Evolutionary conservation across 2,797 vertebrate species (phyloP).

Genomic region (Ctenopoma multispine): DNA sequence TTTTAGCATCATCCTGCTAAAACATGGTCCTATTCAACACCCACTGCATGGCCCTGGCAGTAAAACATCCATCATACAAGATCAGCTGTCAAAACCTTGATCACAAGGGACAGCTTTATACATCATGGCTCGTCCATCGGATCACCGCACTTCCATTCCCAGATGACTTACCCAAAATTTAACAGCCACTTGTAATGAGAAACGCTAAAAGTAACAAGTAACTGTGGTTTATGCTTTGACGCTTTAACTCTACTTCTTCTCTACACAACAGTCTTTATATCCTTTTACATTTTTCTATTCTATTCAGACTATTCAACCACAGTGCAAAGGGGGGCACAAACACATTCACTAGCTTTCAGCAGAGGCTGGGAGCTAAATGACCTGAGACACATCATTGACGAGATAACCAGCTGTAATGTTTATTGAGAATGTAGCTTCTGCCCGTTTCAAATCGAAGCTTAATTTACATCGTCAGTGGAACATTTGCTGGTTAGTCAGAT

Average conservation of each 20-base stretch:
- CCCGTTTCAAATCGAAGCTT: slow-evolving; percentile 43
- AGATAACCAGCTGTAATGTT: slow-evolving; percentile 48
- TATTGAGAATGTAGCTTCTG: slow-evolving; percentile 40
- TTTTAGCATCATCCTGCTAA: slow-evolving; percentile 30
- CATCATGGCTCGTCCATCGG: slow-evolving; percentile 46
- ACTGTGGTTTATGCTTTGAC: slow-evolving; percentile 1
- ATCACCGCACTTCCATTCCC: slow-evolving; percentile 53
- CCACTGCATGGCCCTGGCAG: slow-evolving; percentile 34
- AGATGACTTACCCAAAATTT: slow-evolving; percentile 39
- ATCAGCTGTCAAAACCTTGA: slow-evolving; percentile 75
- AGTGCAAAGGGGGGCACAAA: neutral
- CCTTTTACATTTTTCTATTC: slow-evolving; percentile 1
- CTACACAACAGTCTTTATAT: neutral
- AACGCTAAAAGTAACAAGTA: slow-evolving; percentile 5
- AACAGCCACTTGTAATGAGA: slow-evolving; percentile 39
- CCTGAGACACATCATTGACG: slow-evolving; percentile 38
- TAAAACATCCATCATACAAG: slow-evolving; percentile 74
- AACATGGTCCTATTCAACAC: slow-evolving; percentile 39
- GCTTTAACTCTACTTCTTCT: neutral
- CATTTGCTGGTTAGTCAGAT: slow-evolving; percentile 33
- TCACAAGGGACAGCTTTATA: slow-evolving; percentile 66
- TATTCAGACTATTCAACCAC: slow-evolving; percentile 3
- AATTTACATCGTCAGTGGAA: slow-evolving; percentile 46
- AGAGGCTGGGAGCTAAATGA: slow-evolving; percentile 42
- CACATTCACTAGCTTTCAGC: slow-evolving; percentile 12